Evolutionary conservation across 1,140 invertebrate genomes (phyloP).

Genomic region (Pseudomyrmex pallidus): DNA sequence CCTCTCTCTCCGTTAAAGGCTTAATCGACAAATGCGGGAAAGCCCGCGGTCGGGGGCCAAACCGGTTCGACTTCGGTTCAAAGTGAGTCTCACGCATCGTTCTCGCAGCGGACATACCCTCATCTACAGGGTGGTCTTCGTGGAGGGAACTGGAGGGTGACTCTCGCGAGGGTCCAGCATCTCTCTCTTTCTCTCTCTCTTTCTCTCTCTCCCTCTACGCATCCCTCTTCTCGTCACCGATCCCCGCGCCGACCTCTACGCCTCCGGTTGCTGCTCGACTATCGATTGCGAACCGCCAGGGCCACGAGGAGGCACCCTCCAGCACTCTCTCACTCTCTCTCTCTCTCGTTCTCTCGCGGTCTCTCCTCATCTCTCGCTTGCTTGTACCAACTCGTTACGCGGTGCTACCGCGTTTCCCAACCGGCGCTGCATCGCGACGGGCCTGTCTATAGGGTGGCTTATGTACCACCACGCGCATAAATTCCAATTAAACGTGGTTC

Average conservation of each 20-base stretch:
- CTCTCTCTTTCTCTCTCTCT: constrained; percentile 69
- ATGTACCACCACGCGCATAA: constrained; percentile 56
- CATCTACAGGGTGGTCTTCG: constrained; percentile 17
- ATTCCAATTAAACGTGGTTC: constrained; percentile 61
- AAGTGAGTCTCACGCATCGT: constrained; percentile 18
- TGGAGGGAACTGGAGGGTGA: constrained; percentile 40
- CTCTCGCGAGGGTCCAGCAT: constrained; percentile 64
- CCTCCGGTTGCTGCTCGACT: constrained; percentile 72
- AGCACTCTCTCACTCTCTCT: constrained; percentile 23
- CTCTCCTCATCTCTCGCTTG: constrained; percentile 60
- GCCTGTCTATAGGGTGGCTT: constrained; percentile 45
- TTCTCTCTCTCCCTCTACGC: constrained; percentile 62
- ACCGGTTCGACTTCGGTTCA: background rate
- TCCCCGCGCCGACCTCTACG: constrained; percentile 69
- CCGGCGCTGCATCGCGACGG: background rate
- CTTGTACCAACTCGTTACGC: constrained; percentile 76
- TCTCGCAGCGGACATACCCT: constrained; percentile 11
- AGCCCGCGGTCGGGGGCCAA: background rate
- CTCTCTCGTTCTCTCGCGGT: background rate
- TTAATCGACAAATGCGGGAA: constrained; percentile 28
- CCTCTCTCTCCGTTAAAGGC: background rate
- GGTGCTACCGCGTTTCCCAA: constrained; percentile 64
- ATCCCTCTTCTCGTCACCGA: constrained; percentile 47
- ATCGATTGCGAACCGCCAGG: constrained; percentile 78
- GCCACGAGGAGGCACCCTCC: constrained; percentile 66